Evolutionary conservation across 2,888 invertebrate genomes (phyloP).

Genomic region (Eueremaeus valkanovi): DNA sequence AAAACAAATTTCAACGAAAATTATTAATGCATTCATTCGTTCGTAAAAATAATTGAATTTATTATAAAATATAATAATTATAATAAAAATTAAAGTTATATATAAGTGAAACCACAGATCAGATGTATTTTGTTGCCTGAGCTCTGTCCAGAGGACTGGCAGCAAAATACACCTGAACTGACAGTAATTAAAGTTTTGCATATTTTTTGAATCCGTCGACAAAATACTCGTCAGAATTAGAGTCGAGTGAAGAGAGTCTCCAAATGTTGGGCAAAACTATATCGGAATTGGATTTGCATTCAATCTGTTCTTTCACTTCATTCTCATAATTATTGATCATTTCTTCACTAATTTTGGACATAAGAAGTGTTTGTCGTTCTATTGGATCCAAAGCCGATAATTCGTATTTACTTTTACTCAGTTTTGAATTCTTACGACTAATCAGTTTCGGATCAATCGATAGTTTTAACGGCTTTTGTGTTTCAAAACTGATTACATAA

Average conservation of each 20-base stretch:
- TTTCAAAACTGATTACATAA: background rate
- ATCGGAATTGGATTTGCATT: background rate
- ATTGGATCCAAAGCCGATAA: background rate
- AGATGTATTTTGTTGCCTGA: too few species aligned
- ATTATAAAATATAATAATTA: background rate
- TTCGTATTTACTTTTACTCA: background rate
- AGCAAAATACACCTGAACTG: too few species aligned
- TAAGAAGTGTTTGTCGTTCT: background rate
- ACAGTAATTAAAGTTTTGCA: background rate
- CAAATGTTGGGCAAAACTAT: background rate
- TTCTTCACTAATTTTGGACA: conserved; percentile 12
- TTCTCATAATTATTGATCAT: background rate
- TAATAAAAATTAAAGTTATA: background rate
- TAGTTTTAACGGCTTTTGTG: background rate
- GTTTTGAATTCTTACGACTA: background rate
- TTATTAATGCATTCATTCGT: background rate
- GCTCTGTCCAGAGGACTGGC: too few species aligned
- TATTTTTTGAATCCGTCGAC: conserved; percentile 1
- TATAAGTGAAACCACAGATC: too few species aligned
- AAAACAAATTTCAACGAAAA: background rate
- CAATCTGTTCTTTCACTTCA: background rate
- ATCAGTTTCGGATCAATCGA: background rate
- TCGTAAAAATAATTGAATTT: background rate
- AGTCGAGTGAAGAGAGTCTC: background rate
- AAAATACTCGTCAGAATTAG: background rate